A percentile compares a stretch with the other conserved stretches of the same genome.
phyloP scores from a whole-genome alignment of 2,113 vertebrate species.

The Chamaetylas fuelleborni region DNA sequence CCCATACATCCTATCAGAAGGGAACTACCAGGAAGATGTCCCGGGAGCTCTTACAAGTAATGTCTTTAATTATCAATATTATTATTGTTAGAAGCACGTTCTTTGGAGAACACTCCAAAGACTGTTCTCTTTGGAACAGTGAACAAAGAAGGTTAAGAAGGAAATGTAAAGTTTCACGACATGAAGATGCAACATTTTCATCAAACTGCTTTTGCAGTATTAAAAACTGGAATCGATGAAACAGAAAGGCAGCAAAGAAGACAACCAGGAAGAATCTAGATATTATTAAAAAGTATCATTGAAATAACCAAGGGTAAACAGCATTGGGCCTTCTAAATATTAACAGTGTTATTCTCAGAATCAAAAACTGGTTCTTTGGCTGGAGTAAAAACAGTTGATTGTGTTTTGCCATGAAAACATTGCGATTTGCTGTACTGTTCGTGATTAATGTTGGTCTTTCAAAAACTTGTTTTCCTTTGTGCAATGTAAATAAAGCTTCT shows the following conservation, averaged over 20 bases:
- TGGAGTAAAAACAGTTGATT: slow-evolving; percentile 50
- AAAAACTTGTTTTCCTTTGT: slow-evolving; percentile 70
- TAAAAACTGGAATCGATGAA: background rate
- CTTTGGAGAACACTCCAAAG: too few relatives aligned
- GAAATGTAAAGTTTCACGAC: background rate
- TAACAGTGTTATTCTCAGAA: slow-evolving; percentile 16
- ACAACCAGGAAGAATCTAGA: background rate
- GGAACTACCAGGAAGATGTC: background rate
- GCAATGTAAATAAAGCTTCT: slow-evolving; percentile 70
- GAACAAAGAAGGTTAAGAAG: background rate
- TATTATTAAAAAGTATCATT: background rate
- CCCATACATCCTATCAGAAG: background rate
- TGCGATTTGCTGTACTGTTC: slow-evolving; percentile 56
- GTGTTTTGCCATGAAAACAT: slow-evolving; percentile 54
- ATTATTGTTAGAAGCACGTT: background rate
- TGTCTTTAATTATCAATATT: background rate
- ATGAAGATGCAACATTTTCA: background rate
- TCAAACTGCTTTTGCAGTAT: background rate
- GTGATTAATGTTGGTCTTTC: slow-evolving; percentile 67
- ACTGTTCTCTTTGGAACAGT: background rate
- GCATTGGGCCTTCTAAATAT: background rate
- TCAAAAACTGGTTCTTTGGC: slow-evolving; percentile 13
- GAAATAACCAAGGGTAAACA: background rate
- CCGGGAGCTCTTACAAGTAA: background rate
- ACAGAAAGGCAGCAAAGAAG: background rate